These are phyloP conservation scores for Ochotona princeps DNA, from an alignment of 2,113 vertebrate species.

Conservation along the genomic window DNA sequence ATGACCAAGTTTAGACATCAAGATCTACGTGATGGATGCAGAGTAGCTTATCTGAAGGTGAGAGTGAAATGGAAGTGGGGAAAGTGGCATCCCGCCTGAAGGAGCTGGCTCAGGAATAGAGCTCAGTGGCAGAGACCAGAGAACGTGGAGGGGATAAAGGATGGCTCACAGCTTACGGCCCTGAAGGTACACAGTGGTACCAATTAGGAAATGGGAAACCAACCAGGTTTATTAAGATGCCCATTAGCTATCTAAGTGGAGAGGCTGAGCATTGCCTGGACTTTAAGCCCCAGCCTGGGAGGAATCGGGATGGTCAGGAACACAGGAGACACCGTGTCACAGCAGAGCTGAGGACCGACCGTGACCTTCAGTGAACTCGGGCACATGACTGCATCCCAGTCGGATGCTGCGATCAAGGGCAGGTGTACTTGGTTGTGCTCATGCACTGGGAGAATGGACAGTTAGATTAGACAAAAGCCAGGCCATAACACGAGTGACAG, in stretches of 20 bases:
- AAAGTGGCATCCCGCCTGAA: neutral
- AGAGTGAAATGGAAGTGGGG: neutral
- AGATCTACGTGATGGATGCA: neutral
- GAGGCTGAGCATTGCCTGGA: neutral
- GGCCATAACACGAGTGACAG: neutral
- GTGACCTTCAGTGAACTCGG: too few relatives aligned
- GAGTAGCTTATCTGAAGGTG: neutral
- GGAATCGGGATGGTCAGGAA: neutral
- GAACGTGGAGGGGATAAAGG: neutral
- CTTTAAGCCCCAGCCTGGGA: neutral
- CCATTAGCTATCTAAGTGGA: neutral
- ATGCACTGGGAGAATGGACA: neutral
- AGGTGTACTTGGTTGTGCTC: too few relatives aligned
- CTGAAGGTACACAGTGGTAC: too few relatives aligned
- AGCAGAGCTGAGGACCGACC: too few relatives aligned
- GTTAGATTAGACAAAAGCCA: neutral
- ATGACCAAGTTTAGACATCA: neutral
- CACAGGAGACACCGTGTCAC: neutral
- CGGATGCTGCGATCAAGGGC: too few relatives aligned
- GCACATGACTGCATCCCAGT: too few relatives aligned
- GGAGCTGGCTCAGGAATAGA: rapidly evolving
- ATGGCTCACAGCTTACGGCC: neutral
- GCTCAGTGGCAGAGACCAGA: neutral
- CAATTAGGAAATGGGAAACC: neutral
- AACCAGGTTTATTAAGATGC: neutral